Evolutionary conservation across 2,113 vertebrate genomes (phyloP), one percentile per base, ranked within the genome.

Genomic region (Cervus canadensis): DNA sequence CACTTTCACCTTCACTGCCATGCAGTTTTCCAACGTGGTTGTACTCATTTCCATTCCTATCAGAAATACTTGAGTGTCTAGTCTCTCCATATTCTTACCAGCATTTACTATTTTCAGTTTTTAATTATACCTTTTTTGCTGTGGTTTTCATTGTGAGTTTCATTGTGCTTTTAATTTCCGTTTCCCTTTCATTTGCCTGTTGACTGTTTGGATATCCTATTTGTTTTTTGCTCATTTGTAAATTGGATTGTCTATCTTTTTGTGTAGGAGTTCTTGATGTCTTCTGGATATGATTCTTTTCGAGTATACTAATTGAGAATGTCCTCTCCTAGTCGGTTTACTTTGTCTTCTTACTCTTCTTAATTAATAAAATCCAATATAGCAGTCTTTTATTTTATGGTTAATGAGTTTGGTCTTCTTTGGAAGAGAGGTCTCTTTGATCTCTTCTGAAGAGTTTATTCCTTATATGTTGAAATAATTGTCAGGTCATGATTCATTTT

Each of bases 161-260:
- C 59, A 82, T 33, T 97, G 28, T 86, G 28, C 12, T 92, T 92
- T 96, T 96, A 85, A 81, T 85, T 96, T 88, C 26, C 8, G 17
- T 85, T 92, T 93, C 25, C 21, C 28, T 94, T 89, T 92, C n/a
- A 30, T 81, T 87, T 87, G 48, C 25, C 91, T 88, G 56, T 71
- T 81, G 43, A 43, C 48, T 78, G 2, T 86, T 88, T 94, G 40
- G 17, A 25, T 94, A 83, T 48, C 16, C 26, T 91, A 7, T 40
- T 48, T 57, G 2, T 81, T 33, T 88, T 91, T 91, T 89, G 15
- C 40, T 74, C 43, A 56, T 94, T 89, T 83, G 43, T 95, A 60
- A 48, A 62, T 78, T 93, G 43, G 9, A 48, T 96, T 93, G 26
- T 87, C 64, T 91, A 2, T 92, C 36, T 87, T 79, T 4, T 79